Evolutionary conservation across 2,113 vertebrate species (phyloP), one percentile per base, ranked within the genome.

Genomic region (Heterotis niloticus): DNA sequence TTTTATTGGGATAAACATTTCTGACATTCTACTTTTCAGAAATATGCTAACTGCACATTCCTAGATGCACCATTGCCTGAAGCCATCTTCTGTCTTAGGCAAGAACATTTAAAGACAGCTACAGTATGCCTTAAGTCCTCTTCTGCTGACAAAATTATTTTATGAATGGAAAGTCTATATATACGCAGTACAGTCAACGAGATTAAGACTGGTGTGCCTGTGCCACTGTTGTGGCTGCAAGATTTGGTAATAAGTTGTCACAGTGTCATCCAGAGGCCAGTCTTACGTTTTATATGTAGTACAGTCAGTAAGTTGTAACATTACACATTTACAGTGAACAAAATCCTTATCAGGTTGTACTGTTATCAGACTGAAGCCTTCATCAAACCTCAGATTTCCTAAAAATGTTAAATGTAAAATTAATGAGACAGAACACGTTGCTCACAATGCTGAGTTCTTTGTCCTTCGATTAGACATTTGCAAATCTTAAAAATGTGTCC

Each of bases 301-400:
- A 44, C 34, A 44, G 7, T 44, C 34, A 44, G 7, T 44, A 44
- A 44, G 34, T 44, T 44, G 66, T 60, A 81, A 74, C 34, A 64
- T 80, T 80, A 84, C 87, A 90, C 86, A 87, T 90, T 86, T 79
- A 76, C 78, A 70, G 77, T 71, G 0, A 57, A 7, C 23, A 20
- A 52, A 81, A 66, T 67, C 17, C 14, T 23, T 17, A 62, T 28
- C 44, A 14, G 24, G 44, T 29, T 28, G 26, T 23, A 7, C 14
- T 5, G 44, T 24, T n/a, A 54, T 59, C 26, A 56, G 20, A 7
- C 20, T 10, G 17, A 4, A 51, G 24, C 67, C 67, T 29, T 23
- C 18, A n/a, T 24, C 18, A 66, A 11, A 62, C 59, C 20, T 75
- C 26, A 60, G 26, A 34, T 64, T 1, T 29, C 24, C 28, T 11